These are phyloP conservation scores for Phengaris arion DNA, from an alignment of 2,888 invertebrate species.

Conservation along the genomic window DNA sequence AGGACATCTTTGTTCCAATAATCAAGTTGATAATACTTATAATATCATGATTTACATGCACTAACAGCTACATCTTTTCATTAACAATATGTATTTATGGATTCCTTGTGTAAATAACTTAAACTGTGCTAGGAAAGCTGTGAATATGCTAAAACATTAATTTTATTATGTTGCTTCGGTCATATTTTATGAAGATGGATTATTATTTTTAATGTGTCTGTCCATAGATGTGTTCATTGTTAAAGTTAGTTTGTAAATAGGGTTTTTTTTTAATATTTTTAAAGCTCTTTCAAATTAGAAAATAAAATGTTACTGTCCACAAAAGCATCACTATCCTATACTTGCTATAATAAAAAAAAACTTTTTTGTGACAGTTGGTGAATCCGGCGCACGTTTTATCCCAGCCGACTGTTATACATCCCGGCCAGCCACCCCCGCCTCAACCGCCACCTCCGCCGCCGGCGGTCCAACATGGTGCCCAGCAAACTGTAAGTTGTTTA, in stretches of 20 bases:
- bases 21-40: too few relatives aligned
- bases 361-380: constrained; percentile 58
- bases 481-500: constrained; percentile 50
- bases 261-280: neutral
- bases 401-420: constrained; percentile 73
- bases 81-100: neutral
- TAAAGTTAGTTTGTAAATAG: neutral
- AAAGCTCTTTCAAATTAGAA: neutral
- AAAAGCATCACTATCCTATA: neutral
- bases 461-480: constrained; percentile 53
- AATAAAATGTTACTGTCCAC: too few relatives aligned
- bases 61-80: neutral
- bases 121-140: too few relatives aligned
- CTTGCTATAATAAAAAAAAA: neutral
- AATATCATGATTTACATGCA: neutral
- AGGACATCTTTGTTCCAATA: too few relatives aligned
- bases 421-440: constrained; percentile 72
- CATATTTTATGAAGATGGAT: neutral
- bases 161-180: neutral
- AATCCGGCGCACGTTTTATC: constrained; percentile 69
- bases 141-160: neutral
- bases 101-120: neutral
- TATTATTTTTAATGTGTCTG: neutral
- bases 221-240: neutral
- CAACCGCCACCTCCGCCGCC: constrained; percentile 67